phyloP scores from a whole-genome alignment of 2,888 invertebrate genomes.

The Coecobrya sp. region DNA sequence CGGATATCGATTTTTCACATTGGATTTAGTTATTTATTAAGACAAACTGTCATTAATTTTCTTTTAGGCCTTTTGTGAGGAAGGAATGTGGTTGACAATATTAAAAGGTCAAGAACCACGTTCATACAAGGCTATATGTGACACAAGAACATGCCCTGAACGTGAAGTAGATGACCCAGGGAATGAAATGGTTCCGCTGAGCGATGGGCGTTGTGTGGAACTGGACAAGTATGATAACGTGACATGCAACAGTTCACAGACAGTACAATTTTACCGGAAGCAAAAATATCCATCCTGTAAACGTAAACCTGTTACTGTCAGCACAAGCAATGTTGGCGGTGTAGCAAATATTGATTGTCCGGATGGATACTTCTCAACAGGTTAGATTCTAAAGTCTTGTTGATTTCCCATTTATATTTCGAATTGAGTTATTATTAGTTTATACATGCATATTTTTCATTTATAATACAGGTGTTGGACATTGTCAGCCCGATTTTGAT shows the following conservation, averaged over 20 bases:
- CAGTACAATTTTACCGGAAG: conserved; percentile 59
- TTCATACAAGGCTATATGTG: no score
- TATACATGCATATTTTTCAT: neutral
- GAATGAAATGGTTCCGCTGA: conserved; percentile 60
- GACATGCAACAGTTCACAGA: conserved; percentile 56
- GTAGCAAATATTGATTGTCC: conserved; percentile 67
- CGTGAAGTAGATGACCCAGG: neutral
- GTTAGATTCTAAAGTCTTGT: neutral
- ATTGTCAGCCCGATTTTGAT: conserved; percentile 75
- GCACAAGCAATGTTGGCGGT: conserved; percentile 64
- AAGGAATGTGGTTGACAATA: conserved; percentile 69
- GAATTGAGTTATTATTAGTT: neutral
- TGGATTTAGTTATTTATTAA: no score
- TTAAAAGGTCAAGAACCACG: conserved; percentile 15
- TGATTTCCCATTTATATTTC: neutral
- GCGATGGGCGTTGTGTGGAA: conserved; percentile 63
- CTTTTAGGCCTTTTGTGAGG: conserved; percentile 71
- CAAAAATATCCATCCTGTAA: conserved; percentile 7
- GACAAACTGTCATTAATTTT: no score
- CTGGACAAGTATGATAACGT: conserved; percentile 57
- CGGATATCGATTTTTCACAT: no score
- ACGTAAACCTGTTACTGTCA: neutral
- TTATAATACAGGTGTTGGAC: conserved; percentile 24
- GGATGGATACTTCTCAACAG: conserved; percentile 48
- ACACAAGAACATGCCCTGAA: conserved; percentile 12